phyloP scores from a whole-genome alignment of 30 jellyfish, hydroid and myxozoan genomes.

The Mastigias papua region DNA sequence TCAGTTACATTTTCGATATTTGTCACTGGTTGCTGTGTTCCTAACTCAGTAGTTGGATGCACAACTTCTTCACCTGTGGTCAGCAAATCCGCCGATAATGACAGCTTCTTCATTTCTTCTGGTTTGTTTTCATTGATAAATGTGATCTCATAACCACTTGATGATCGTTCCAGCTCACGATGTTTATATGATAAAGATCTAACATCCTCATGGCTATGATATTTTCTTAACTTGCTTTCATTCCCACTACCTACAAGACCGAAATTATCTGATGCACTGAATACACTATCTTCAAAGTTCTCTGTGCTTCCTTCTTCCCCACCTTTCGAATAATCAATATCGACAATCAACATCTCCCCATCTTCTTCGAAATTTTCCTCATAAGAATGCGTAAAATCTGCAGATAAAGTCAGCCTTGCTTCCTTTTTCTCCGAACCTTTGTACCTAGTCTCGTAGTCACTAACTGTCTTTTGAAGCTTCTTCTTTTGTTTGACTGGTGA shows the following conservation, averaged over 20 bases:
- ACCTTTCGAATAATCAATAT: constrained; percentile 28
- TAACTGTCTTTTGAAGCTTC: constrained; percentile 18
- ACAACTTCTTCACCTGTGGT: constrained; percentile 29
- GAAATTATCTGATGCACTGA: constrained; percentile 2
- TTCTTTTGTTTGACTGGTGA: constrained; percentile 4
- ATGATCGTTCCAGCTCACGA: constrained; percentile 1
- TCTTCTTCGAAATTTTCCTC: constrained; percentile 43
- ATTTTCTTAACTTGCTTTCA: not conserved
- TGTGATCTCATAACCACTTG: constrained; percentile 52
- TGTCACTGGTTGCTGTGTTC: not conserved
- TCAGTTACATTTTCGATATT: not conserved
- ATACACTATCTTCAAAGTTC: not conserved
- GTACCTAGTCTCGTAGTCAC: constrained; percentile 41
- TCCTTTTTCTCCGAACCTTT: constrained; percentile 20
- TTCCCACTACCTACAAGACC: not conserved
- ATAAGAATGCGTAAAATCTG: constrained; percentile 41
- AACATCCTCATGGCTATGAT: constrained; percentile 39
- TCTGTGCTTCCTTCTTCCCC: not conserved
- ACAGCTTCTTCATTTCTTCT: constrained; percentile 7
- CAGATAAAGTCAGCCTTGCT: constrained; percentile 26
- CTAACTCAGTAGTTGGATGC: not conserved
- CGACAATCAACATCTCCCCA: constrained; percentile 42
- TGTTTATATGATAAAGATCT: not conserved
- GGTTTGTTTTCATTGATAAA: constrained; percentile 36
- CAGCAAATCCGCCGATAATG: constrained; percentile 43